Conservation (phyloP, 2,113 vertebrate species). For the Hyla sarda region DNA sequence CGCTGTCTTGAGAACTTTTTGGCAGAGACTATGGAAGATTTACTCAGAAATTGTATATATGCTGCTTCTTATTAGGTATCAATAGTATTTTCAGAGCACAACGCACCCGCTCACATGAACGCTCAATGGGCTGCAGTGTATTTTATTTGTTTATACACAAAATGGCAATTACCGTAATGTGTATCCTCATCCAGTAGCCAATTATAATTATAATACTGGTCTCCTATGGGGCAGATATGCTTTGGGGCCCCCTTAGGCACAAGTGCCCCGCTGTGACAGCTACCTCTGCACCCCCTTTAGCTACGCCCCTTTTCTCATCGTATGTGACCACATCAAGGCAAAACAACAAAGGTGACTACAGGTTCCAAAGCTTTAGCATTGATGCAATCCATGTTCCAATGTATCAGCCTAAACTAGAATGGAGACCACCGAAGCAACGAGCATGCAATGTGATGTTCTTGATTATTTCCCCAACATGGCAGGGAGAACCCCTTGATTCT, state of each 20-base stretch:
- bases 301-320: too few species aligned
- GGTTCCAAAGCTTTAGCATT: not conserved
- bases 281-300: too few species aligned
- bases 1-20: slow-evolving; percentile 40
- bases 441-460: too few species aligned
- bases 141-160: not conserved
- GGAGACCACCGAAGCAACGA: too few species aligned
- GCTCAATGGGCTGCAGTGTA: not conserved
- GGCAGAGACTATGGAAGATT: slow-evolving; percentile 35
- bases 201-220: too few species aligned
- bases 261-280: too few species aligned
- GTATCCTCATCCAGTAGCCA: too few species aligned
- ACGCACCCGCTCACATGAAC: not conserved
- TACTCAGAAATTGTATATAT: slow-evolving; percentile 26
- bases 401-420: not conserved
- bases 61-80: slow-evolving; percentile 11
- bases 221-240: too few species aligned
- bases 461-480: not conserved
- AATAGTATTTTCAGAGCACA: slow-evolving; percentile 15
- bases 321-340: too few species aligned
- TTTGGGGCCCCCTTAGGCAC: too few species aligned
- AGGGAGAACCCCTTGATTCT: too few species aligned
- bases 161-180: not conserved
- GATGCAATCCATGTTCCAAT: not conserved
- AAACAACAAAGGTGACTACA: not conserved